A percentile compares a stretch with the other conserved stretches of the same genome.
These are phyloP conservation scores for Hystrix brachyura DNA, from an alignment of 2,113 vertebrate genomes.

Conservation along the genomic window DNA sequence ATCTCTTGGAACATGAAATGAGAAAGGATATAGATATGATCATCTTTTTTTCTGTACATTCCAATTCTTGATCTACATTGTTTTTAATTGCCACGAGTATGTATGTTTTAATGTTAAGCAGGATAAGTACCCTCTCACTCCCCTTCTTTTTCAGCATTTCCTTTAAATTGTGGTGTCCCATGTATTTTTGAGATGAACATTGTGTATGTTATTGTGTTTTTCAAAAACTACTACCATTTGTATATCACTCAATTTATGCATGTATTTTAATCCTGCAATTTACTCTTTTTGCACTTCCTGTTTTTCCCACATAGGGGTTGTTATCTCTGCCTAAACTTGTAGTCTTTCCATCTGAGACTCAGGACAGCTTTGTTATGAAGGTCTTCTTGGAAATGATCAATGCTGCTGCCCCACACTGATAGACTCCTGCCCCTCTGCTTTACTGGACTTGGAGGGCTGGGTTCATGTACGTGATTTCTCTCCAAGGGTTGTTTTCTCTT, in stretches of 20 bases:
- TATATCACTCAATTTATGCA: conserved; percentile 17
- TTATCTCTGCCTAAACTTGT: not conserved
- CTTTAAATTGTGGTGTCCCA: not conserved
- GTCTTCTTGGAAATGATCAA: not conserved
- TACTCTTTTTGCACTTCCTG: not conserved
- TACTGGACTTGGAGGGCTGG: not conserved
- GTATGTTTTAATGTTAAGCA: not conserved
- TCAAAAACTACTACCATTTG: not conserved
- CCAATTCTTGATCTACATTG: not conserved
- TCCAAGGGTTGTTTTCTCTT: not conserved
- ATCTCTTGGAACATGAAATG: not conserved
- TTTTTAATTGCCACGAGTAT: not conserved
- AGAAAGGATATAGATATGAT: not conserved
- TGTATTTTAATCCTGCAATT: not conserved
- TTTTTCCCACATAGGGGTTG: not conserved
- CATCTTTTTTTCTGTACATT: not conserved
- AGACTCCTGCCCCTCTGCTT: not conserved
- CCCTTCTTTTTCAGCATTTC: not conserved
- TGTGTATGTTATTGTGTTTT: conserved; percentile 8
- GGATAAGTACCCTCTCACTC: not conserved
- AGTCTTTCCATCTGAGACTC: not conserved
- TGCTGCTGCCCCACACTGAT: not conserved
- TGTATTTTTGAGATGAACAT: not conserved
- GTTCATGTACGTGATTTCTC: not conserved
- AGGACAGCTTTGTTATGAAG: not conserved